Base-by-base conservation (phyloP, 2,888 invertebrate species). In the Sicus ferrugineus region DNA sequence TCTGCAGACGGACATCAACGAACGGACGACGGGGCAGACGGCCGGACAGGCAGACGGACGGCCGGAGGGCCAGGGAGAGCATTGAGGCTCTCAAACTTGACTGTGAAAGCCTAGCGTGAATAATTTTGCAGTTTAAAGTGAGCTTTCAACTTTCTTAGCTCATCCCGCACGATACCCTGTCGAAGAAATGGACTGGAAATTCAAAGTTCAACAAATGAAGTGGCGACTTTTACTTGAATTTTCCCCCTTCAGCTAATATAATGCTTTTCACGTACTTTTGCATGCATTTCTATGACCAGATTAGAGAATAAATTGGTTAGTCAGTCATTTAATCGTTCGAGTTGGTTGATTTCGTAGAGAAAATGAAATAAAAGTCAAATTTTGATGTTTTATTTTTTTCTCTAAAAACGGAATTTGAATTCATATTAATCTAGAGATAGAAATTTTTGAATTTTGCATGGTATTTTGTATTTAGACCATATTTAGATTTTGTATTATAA, bases 141-240 rank as follows among this genome's bases (percentile, higher is more conserved):
- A n/a, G n/a, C n/a, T n/a, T n/a, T n/a, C n/a, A 28, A 30, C 30
- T 16, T 58, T n/a, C n/a, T 31, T 21, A 54, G 26, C 28, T 31
- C 59, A 59, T 59, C 38, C 31, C 59, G n/a, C 6, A 21, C 19
- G 59, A 58, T 38, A 61, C 42, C 21, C 50, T 11, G 19, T 50
- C 50, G 21, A 50, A 19, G n/a, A 38, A 62, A 46, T 46, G 50
- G 50, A 62, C 42, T 62, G 62, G 62, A 62, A 62, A 62, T 62
- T 28, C 46, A 42, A 23, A 46, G 46, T 46, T 62, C 46, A 42
- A 46, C 62, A 46, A n/a, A 28, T 59, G 34, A 59, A 34, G n/a
- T n/a, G n/a, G n/a, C n/a, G n/a, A n/a, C n/a, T n/a, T n/a, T n/a
- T n/a, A n/a, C n/a, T n/a, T n/a, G n/a, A n/a, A n/a, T n/a, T n/a